These are phyloP conservation scores for Drosophila trichaetosa DNA, from an alignment of 2,888 invertebrate species.

Conservation along the genomic window DNA sequence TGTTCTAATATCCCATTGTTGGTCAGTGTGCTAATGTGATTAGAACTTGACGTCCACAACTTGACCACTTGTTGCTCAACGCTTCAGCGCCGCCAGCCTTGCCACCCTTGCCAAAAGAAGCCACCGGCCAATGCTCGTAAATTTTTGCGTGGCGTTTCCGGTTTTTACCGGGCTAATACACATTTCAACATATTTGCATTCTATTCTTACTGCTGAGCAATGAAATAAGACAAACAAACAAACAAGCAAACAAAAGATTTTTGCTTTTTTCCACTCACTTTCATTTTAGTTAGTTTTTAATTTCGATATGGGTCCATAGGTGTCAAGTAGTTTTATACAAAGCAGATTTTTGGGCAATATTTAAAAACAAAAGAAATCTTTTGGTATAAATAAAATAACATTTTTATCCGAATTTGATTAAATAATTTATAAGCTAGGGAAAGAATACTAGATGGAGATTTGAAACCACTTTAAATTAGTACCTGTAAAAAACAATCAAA, in stretches of 20 bases:
- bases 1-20: conserved; percentile 67
- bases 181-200: conserved; percentile 1
- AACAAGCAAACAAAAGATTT: not conserved
- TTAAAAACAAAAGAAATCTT: not conserved
- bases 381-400: not conserved
- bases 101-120: conserved; percentile 55
- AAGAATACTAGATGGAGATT: not conserved
- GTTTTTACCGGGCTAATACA: conserved; percentile 35
- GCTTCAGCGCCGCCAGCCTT: conserved; percentile 46
- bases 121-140: conserved; percentile 57
- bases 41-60: conserved; percentile 53
- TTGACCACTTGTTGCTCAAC: conserved; percentile 73
- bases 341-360: not conserved
- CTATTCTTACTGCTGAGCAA: conserved; percentile 1
- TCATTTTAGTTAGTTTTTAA: not conserved
- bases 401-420: not conserved
- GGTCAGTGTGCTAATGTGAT: conserved; percentile 76
- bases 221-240: conserved; percentile 4
- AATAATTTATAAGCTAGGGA: not conserved
- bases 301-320: not conserved
- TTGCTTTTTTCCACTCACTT: conserved; percentile 6
- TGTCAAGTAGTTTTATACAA: not conserved
- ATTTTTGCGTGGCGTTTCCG: conserved; percentile 66
- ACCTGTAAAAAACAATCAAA: not conserved
- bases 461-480: not conserved